Conservation (phyloP, 2,888 invertebrate genomes). For the Polydrusus cervinus region DNA sequence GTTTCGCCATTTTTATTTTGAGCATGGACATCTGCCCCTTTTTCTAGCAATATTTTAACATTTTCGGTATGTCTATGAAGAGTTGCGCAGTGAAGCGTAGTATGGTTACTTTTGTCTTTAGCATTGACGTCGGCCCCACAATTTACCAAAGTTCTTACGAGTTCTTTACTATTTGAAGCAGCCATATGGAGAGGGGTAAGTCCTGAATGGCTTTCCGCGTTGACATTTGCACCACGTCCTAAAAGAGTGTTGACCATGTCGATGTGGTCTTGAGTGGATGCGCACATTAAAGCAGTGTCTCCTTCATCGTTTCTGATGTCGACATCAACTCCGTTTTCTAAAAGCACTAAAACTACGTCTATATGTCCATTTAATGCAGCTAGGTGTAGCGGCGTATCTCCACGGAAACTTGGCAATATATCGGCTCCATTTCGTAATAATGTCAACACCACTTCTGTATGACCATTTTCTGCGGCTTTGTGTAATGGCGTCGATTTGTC, state of each 20-base stretch:
- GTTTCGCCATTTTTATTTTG: background rate
- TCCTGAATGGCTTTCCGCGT: background rate
- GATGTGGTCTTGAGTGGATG: background rate
- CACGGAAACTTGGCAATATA: no score
- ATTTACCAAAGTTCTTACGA: background rate
- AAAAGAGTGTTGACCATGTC: background rate
- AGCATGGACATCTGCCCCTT: background rate
- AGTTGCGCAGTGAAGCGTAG: background rate
- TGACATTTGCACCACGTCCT: background rate
- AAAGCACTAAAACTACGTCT: no score
- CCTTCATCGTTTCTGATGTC: background rate
- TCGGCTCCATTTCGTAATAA: no score
- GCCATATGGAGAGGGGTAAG: background rate
- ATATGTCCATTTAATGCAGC: no score
- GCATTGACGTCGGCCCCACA: background rate
- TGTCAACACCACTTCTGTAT: no score
- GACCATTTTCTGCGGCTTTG: no score
- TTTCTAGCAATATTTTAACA: background rate
- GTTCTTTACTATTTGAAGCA: background rate
- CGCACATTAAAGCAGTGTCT: background rate
- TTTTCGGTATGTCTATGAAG: background rate
- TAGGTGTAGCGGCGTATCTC: no score
- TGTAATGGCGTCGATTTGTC: no score
- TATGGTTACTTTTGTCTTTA: background rate
- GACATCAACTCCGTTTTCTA: background rate